phyloP scores from a whole-genome alignment of 2,888 invertebrate species.

The Fragum whitleyi region DNA sequence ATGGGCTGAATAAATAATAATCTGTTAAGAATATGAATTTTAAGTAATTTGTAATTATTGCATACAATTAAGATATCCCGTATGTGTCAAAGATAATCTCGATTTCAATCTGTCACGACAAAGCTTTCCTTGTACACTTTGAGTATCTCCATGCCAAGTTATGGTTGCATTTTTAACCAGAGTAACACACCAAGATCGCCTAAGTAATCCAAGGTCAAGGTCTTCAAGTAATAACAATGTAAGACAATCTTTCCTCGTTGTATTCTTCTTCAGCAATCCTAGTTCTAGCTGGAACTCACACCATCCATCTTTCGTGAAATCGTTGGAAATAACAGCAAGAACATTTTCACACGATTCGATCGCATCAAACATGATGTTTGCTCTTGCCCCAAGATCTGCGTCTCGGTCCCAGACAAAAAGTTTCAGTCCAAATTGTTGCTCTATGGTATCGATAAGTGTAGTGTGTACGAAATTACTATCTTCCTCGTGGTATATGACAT shows the following conservation, averaged over 20 bases:
- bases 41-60: too few species aligned
- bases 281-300: too few species aligned
- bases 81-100: too few species aligned
- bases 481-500: conserved; percentile 35
- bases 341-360: conserved; percentile 25
- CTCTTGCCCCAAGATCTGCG: conserved; percentile 16
- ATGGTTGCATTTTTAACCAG: too few species aligned
- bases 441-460: not conserved
- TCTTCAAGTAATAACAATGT: too few species aligned
- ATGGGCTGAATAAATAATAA: too few species aligned
- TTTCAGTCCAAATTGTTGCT: conserved; percentile 11
- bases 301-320: too few species aligned
- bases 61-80: too few species aligned
- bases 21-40: too few species aligned
- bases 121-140: not conserved
- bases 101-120: not conserved
- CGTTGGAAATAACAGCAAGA: conserved; percentile 32
- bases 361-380: conserved; percentile 33
- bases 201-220: not conserved
- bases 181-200: conserved; percentile 13
- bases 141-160: not conserved
- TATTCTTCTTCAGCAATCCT: too few species aligned
- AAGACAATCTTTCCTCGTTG: too few species aligned
- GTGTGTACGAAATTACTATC: conserved; percentile 21
- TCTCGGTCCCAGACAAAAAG: conserved; percentile 33